These are phyloP conservation scores for Esox lucius DNA, from an alignment of 2,797 vertebrate genomes.

Conservation along the genomic window DNA sequence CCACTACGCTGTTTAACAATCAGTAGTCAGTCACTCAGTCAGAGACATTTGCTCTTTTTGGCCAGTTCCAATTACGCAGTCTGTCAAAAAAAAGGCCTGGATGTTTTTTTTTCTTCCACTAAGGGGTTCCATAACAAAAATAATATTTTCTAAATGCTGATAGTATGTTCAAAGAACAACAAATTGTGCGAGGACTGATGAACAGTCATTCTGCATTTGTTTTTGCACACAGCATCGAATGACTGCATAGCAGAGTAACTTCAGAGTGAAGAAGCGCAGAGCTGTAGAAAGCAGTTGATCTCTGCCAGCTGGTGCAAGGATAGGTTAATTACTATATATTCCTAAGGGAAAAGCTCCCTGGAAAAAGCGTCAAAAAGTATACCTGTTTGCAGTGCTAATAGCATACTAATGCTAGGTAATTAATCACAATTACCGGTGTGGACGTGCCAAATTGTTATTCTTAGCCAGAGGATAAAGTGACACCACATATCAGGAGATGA, in stretches of 20 bases:
- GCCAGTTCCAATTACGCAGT: no score
- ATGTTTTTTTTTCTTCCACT: no score
- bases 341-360: constrained; percentile 62
- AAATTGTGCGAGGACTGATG: background rate
- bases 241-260: constrained; percentile 35
- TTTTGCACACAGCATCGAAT: constrained; percentile 31
- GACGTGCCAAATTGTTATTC: constrained; percentile 74
- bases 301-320: constrained; percentile 62
- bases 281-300: constrained; percentile 63
- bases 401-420: constrained; percentile 68
- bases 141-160: background rate
- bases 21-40: no score
- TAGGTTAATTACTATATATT: constrained; percentile 73
- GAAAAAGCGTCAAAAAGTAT: constrained; percentile 73
- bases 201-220: background rate
- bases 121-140: no score
- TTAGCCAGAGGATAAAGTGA: constrained; percentile 69
- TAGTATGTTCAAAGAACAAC: background rate
- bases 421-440: constrained; percentile 77
- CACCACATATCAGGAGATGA: constrained; percentile 71
- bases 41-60: no score
- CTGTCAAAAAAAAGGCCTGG: no score
- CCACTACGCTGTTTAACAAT: no score
- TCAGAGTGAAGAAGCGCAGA: constrained; percentile 40
- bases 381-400: constrained; percentile 72